These are phyloP conservation scores for Galleria mellonella DNA, from an alignment of 1,140 invertebrate genomes.

Conservation along the genomic window DNA sequence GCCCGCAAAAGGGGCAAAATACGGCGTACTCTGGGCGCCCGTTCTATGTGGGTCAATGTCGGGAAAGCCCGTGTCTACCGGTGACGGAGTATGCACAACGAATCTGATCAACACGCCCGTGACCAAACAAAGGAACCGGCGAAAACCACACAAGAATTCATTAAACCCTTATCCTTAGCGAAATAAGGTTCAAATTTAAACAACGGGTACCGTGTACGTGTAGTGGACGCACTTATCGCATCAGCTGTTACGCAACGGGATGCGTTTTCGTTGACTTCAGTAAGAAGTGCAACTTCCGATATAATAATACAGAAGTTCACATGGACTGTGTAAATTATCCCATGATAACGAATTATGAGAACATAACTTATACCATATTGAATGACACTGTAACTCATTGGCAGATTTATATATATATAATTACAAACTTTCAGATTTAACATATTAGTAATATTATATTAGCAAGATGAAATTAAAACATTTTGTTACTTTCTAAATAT, in stretches of 20 bases:
- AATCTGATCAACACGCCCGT: constrained; percentile 73
- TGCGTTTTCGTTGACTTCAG: neutral
- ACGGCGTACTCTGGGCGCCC: constrained; percentile 73
- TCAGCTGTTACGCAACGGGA: constrained; percentile 2
- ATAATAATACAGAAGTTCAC: no score
- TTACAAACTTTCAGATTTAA: no score
- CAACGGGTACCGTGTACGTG: neutral
- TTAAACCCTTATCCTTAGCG: constrained; percentile 25
- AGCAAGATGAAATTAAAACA: no score
- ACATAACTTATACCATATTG: no score
- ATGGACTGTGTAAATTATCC: no score
- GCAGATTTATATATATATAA: no score
- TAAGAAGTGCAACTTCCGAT: no score
- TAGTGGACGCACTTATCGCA: constrained; percentile 3
- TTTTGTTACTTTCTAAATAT: no score
- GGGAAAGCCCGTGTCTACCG: constrained; percentile 76
- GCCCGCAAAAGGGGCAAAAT: constrained; percentile 74
- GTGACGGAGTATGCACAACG: constrained; percentile 73
- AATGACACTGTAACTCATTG: no score
- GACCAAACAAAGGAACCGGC: constrained; percentile 59
- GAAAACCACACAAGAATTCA: constrained; percentile 27
- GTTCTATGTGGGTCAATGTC: constrained; percentile 77
- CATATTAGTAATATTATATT: no score
- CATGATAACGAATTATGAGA: no score
- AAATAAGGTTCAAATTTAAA: constrained; percentile 32